Evolutionary conservation across 2,888 invertebrate species (phyloP).

Genomic region (Drosophila infuscata): DNA sequence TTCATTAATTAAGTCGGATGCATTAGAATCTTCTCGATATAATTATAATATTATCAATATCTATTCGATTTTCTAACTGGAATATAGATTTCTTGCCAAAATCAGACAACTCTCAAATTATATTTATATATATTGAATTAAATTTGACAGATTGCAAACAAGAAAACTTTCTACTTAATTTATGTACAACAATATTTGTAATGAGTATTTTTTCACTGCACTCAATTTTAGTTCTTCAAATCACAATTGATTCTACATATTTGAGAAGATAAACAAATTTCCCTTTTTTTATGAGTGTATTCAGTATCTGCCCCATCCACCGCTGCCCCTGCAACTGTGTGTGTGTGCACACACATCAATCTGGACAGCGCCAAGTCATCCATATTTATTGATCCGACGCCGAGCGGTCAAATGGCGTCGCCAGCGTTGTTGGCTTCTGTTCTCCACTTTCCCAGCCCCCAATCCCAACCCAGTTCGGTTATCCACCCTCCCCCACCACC

Average conservation of each 20-base stretch:
- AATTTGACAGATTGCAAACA: neutral
- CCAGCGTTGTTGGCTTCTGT: constrained; percentile 63
- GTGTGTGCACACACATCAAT: constrained; percentile 58
- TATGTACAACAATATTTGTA: neutral
- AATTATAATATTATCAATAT: neutral
- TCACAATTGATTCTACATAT: no score
- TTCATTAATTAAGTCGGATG: neutral
- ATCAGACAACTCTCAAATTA: neutral
- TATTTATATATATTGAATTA: neutral
- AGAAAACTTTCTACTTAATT: neutral
- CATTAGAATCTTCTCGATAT: neutral
- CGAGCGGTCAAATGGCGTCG: constrained; percentile 60
- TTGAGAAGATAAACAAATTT: neutral
- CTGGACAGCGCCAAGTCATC: constrained; percentile 76
- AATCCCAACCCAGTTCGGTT: neutral
- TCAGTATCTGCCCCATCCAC: neutral
- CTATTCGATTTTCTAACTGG: neutral
- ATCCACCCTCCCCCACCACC: neutral
- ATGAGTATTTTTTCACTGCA: neutral
- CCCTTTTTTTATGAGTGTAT: neutral
- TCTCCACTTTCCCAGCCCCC: constrained; percentile 12
- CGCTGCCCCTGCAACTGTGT: constrained; percentile 7
- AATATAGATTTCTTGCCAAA: neutral
- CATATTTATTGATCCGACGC: constrained; percentile 78
- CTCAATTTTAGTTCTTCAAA: neutral